Evolutionary conservation across 2,113 vertebrate genomes (phyloP).

Genomic region (Nanorana parkeri): DNA sequence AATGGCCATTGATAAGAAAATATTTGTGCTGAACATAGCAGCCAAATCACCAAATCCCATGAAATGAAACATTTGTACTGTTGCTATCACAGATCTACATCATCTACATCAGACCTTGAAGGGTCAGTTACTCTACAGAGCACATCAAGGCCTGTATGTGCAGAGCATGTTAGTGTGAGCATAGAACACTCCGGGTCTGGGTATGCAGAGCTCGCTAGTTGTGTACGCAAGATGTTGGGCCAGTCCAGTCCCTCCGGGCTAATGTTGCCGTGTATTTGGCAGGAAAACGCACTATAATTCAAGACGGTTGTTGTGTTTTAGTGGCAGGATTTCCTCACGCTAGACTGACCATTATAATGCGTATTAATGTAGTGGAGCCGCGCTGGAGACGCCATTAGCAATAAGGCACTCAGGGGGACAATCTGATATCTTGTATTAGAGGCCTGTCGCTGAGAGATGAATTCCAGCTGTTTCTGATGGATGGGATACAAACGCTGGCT

Average conservation of each 20-base stretch:
- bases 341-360: slow-evolving; percentile 6
- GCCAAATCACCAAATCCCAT: too few relatives aligned
- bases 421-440: not conserved
- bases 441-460: not conserved
- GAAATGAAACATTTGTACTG: too few relatives aligned
- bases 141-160: not conserved
- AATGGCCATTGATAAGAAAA: too few relatives aligned
- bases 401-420: slow-evolving; percentile 14
- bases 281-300: not conserved
- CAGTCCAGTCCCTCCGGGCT: not conserved
- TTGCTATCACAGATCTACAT: too few relatives aligned
- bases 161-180: not conserved
- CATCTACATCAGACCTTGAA: too few relatives aligned
- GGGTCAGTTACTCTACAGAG: not conserved
- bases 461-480: slow-evolving; percentile 4
- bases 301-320: not conserved
- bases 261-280: slow-evolving; percentile 3
- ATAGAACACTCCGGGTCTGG: not conserved
- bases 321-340: not conserved
- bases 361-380: slow-evolving; percentile 19
- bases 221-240: not conserved
- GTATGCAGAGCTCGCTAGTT: not conserved
- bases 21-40: too few relatives aligned
- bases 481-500: not conserved
- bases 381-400: not conserved